Percentiles rank a stretch among this genome's conserved stretches.
Conservation (phyloP, 2,888 invertebrate species). For the Standfussiana lucernea region DNA sequence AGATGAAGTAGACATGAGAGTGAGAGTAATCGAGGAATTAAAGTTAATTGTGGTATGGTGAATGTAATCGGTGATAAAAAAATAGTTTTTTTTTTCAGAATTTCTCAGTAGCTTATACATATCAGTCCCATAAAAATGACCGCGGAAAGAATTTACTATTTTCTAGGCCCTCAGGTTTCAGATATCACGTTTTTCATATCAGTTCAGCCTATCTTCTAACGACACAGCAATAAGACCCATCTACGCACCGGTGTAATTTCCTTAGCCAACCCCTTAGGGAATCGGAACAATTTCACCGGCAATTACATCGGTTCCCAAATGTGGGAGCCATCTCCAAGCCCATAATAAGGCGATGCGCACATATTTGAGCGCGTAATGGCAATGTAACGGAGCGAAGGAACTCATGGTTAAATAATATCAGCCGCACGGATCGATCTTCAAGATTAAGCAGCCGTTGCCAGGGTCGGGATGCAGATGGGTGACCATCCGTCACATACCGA, state of each 20-base stretch:
- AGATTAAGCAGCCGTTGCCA: not conserved
- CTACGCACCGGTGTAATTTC: conserved; percentile 13
- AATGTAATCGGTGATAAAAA: not conserved
- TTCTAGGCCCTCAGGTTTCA: no score
- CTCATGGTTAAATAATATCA: not conserved
- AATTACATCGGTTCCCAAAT: conserved; percentile 30
- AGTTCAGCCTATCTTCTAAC: not conserved
- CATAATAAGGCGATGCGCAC: conserved; percentile 30
- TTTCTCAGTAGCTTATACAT: no score
- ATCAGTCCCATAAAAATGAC: no score
- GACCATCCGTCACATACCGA: not conserved
- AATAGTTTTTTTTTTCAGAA: no score
- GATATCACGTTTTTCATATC: not conserved
- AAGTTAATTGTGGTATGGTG: not conserved
- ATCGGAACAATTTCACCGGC: conserved; percentile 32
- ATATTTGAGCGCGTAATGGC: conserved; percentile 39
- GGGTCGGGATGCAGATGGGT: not conserved
- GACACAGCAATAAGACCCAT: conserved; percentile 10
- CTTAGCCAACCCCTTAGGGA: conserved; percentile 21
- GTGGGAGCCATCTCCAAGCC: conserved; percentile 13
- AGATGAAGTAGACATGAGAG: conserved; percentile 11
- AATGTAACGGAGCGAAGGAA: conserved; percentile 15
- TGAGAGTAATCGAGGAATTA: not conserved
- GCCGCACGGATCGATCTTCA: not conserved
- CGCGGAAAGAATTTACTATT: no score